Base-by-base conservation (phyloP, 2,113 vertebrate genomes). In the Ptyas mucosa region DNA sequence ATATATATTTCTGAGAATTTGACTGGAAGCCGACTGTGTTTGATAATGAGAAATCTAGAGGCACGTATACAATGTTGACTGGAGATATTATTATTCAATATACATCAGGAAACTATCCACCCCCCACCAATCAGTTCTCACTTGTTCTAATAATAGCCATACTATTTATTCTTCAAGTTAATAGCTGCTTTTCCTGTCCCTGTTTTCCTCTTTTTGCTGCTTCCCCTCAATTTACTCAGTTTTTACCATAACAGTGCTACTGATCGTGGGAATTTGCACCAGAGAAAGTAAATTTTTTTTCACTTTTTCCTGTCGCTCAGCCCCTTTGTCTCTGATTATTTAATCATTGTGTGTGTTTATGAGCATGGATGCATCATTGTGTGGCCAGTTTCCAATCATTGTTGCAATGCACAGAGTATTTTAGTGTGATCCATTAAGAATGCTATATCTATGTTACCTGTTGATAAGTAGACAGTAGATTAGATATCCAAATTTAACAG, bases 121-220 rank as follows among this genome's bases (percentile, higher is more conserved):
- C 89, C 21, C 89, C 39, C 14, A 54, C 87, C 14, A 51, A 55
- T 57, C 85, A 95, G 96, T 97, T 96, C 94, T 93, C 90, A 89
- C 94, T 96, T 96, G 90, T 94, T 93, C 96, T 97, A 97, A 98
- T 98, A 97, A 97, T 52, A 97, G 96, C 97, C 96, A 97, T 97
- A 96, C 96, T 93, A 96, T 89, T 93, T 96, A 96, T 94, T 92
- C 94, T 93, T 96, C 95, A 94, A 96, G 95, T 96, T 98, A 97
- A 97, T 97, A 96, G 95, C 94, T 96, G 95, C 96, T 96, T 95
- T 96, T 95, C 92, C 88, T 91, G 61, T 91, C 93, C 95, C 92
- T 92, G 87, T 93, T 90, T 92, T 95, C 91, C 89, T 21, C 92
- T 9, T 92, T 96, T 97, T 96, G 93, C 95, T 94, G 88, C 93